A percentile compares a stretch with the other conserved stretches of the same genome.
Conservation (phyloP, 2,797 vertebrate species). For the Mormyrus hasselquistii region DNA sequence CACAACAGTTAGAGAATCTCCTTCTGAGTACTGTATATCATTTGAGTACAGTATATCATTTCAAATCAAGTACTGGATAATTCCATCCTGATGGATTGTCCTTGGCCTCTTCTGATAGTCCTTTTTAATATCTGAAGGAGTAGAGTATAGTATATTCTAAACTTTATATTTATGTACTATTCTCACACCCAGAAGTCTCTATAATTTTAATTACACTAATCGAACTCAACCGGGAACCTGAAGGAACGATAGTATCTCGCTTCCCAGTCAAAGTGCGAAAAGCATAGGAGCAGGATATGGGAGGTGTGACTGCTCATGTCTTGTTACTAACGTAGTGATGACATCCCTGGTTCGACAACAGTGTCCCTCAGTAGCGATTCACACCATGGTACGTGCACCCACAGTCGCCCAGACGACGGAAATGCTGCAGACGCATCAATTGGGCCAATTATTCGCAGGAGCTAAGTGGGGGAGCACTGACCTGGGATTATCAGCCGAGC, state of each 20-base stretch:
- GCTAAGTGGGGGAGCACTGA: constrained; percentile 48
- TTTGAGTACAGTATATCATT: neutral
- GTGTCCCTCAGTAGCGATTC: neutral
- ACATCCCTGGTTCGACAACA: neutral
- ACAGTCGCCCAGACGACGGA: constrained; percentile 35
- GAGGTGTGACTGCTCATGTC: neutral
- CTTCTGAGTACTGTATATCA: neutral
- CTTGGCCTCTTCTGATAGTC: neutral
- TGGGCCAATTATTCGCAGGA: constrained; percentile 53
- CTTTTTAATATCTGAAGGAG: neutral
- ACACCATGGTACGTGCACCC: neutral
- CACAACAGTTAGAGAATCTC: neutral
- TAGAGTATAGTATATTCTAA: neutral
- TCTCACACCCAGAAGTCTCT: neutral
- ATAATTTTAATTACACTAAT: neutral
- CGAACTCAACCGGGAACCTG: neutral
- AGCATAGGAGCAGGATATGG: neutral
- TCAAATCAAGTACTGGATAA: neutral
- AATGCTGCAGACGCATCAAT: constrained; percentile 27
- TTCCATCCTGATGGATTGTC: neutral
- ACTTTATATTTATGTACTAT: neutral
- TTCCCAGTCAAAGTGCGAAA: neutral
- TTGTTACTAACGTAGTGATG: neutral
- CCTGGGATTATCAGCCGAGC: constrained; percentile 35
- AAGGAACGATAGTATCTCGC: neutral